Base-by-base conservation (phyloP, 1,140 invertebrate species). In the Batillaria attramentaria region DNA sequence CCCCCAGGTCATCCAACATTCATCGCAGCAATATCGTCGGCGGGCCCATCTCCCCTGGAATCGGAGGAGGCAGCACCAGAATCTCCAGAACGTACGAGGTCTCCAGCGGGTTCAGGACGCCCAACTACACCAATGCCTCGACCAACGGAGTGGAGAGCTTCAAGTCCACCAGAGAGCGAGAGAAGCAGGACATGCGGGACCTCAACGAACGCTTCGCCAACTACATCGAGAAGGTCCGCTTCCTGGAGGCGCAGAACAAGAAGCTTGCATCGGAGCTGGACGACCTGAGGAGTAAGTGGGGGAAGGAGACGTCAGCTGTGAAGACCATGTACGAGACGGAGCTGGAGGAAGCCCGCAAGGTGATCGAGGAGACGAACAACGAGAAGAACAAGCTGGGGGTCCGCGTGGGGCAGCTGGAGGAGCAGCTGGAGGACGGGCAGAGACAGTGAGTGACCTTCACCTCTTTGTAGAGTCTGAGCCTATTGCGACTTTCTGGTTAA, bases 261-360 rank as follows among this genome's bases (percentile, higher is more conserved):
- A 92, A 92, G 75, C 80, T 92, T 33, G 89, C 87, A 20, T 84
- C 87, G 39, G 92, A 92, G 82, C 86, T 92, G 76, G 90, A 91
- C 35, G 85, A 87, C 43, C 83, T 92, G 75, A 87, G 89, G 41
- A 87, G 87, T 37, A 89, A 91, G 84, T 92, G 91, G 89, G 92
- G 92, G 31, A 90, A 91, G 78, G 92, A 92, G 84, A 91, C 92
- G 6, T 84, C 79, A 54, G 88, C 84, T 46, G 89, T 93, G 62
- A 92, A 92, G 82, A 88, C 89, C 41, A 92, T 92, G 90, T 93
- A 92, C 84, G 92, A 92, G 70, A 87, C 86, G 13, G 92, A 93
- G 77, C 79, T 93, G 77, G 77, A 85, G 3, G 87, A 90, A 65
- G 87, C 88, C 16, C 73, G 90, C 31, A 85, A 90, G 75, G 79